Evolutionary conservation across 1,140 invertebrate species (phyloP), one percentile per base, ranked within the genome.

Genomic region (Brachionus rotundiformis): DNA sequence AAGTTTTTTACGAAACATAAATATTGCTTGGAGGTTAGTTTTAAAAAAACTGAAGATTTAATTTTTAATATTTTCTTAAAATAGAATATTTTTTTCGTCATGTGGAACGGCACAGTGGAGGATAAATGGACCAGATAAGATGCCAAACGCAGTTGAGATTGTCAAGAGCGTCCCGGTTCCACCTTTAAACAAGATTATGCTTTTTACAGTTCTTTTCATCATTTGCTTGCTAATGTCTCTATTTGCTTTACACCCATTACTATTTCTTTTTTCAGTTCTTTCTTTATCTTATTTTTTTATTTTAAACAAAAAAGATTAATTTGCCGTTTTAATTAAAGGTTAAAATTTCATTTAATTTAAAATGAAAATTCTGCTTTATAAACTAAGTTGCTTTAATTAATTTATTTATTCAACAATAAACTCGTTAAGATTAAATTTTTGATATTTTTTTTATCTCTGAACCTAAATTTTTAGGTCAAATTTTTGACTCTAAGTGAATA

Each of bases 91-190:
- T 59, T 83, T 86, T 16, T 82, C 85, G 25, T 85, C 84, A n/a
- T 85, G 86, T 83, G 86, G 86, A 3, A 82, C 85, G 2, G 83
- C 83, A 29, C 86, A 87, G 80, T 87, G 85, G 84, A 81, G 86
- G 49, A 82, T 86, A 8, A 84, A 87, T 49, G 86, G 86, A 49
- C 86, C 86, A 39, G 81, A 85, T 59, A 76, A 79, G 27, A 85
- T 85, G 85, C 31, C 23, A 13, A 83, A 84, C 7, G 85, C 86
- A 36, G 83, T 80, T 3, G 68, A 84, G 3, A 77, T 83, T 3
- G 85, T 86, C 4, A 83, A 71, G 27, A 85, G 83, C 68, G 85
- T 86, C 5, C 82, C 54, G 23, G 49, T 75, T 13, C 82, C 82
- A 79, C 31, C 47, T 13, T 27, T 68, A 33, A 63, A 44, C 39